Evolutionary conservation across 1,140 invertebrate genomes (phyloP).

Genomic region (Apocrypta bakeri): DNA sequence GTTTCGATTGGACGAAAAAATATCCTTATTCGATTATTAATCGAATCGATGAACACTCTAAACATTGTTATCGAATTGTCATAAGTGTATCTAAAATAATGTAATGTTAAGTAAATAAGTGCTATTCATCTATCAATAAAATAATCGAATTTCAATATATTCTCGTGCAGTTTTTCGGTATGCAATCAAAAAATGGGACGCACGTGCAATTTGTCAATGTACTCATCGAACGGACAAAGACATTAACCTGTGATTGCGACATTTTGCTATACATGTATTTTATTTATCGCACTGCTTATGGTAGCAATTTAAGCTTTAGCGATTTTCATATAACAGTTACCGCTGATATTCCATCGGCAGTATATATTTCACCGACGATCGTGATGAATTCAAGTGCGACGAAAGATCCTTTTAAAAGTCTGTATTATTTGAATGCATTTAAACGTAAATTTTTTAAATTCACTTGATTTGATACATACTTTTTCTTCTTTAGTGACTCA

Average conservation of each 20-base stretch:
- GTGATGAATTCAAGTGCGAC: background rate
- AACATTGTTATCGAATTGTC: too few species aligned
- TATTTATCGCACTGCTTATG: slow-evolving; percentile 23
- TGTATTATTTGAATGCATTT: background rate
- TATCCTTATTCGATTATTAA: background rate
- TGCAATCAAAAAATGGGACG: too few species aligned
- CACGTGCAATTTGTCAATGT: too few species aligned
- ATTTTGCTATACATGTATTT: slow-evolving; percentile 9
- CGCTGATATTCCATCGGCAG: slow-evolving; percentile 15
- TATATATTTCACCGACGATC: background rate
- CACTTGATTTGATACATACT: background rate
- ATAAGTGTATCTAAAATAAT: too few species aligned
- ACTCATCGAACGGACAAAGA: too few species aligned
- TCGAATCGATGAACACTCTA: background rate
- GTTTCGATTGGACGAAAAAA: background rate
- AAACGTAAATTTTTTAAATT: background rate
- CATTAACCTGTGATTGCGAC: slow-evolving; percentile 17
- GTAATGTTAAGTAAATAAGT: too few species aligned
- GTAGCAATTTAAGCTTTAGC: slow-evolving; percentile 21
- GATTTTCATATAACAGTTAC: background rate
- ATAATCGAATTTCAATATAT: too few species aligned
- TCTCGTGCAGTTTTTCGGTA: too few species aligned
- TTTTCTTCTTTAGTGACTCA: background rate
- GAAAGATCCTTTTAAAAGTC: background rate
- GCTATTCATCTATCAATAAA: too few species aligned